A percentile compares a stretch with the other conserved stretches of the same genome.
phyloP scores from a whole-genome alignment of 2,113 vertebrate species.

The Varanus komodoensis region DNA sequence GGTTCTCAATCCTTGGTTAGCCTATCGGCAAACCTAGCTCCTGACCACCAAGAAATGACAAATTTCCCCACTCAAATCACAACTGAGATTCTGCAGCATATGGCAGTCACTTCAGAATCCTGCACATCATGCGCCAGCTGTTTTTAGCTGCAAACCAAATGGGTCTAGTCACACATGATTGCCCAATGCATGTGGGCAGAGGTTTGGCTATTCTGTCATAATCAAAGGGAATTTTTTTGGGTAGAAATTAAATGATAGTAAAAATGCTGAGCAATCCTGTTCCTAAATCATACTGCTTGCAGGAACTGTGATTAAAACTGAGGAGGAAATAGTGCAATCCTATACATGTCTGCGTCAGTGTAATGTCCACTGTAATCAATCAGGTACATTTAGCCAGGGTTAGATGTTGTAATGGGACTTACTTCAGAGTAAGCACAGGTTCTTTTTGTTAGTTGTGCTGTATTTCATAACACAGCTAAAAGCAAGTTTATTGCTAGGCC shows the following conservation, averaged over 20 bases:
- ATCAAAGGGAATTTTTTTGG: slow-evolving; percentile 1
- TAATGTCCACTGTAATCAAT: neutral
- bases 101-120: neutral
- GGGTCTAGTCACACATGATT: neutral
- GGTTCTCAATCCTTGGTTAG: neutral
- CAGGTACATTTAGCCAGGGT: neutral
- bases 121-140: neutral
- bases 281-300: neutral
- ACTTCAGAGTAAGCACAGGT: neutral
- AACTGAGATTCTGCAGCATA: neutral
- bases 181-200: neutral
- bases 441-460: neutral
- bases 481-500: neutral
- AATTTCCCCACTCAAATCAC: neutral
- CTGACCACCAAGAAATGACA: neutral
- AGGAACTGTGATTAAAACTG: neutral
- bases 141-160: neutral
- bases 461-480: neutral
- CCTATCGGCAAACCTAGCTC: neutral
- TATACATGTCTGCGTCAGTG: neutral
- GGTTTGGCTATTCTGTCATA: neutral
- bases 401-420: too few species aligned
- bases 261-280: neutral
- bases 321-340: rapidly evolving
- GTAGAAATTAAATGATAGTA: neutral